A percentile compares a stretch with the other conserved stretches of the same genome.
Evolutionary conservation across 2,888 invertebrate genomes (phyloP).

Genomic region (Pterobdella sp.): DNA sequence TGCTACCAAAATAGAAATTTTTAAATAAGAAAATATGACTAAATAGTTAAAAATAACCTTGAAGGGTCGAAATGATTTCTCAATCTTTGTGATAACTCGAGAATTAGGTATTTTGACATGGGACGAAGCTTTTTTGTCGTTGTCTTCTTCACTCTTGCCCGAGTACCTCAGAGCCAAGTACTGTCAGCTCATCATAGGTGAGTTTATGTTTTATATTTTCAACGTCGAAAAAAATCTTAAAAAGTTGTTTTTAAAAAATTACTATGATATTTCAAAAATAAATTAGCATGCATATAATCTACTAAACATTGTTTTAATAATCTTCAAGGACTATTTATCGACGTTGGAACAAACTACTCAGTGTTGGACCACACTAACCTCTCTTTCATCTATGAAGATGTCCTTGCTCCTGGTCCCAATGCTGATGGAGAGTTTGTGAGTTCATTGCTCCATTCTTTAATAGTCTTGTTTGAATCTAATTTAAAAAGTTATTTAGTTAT

Average conservation of each 20-base stretch:
- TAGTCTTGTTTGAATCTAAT: background rate
- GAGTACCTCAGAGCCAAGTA: slow-evolving; percentile 50
- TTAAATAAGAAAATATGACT: too few relatives aligned
- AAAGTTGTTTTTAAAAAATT: background rate
- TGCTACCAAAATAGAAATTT: too few relatives aligned
- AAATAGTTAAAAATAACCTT: background rate
- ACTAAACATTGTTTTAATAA: background rate
- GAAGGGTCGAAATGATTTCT: slow-evolving; percentile 50
- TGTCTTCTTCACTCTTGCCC: slow-evolving; percentile 46
- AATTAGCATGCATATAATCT: background rate
- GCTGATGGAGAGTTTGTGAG: slow-evolving; percentile 41
- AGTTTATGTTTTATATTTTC: background rate
- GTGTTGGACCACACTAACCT: slow-evolving; percentile 50
- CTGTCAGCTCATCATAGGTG: slow-evolving; percentile 50
- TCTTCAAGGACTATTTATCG: slow-evolving; percentile 48
- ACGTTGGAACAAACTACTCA: slow-evolving; percentile 50
- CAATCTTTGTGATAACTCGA: slow-evolving; percentile 49
- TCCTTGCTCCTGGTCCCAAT: slow-evolving; percentile 40
- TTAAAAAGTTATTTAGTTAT: background rate
- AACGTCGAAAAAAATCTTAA: background rate
- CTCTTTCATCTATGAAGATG: slow-evolving; percentile 48
- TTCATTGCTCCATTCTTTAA: slow-evolving; percentile 6
- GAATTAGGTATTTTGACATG: slow-evolving; percentile 49
- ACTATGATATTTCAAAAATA: too few relatives aligned
- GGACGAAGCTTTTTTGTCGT: slow-evolving; percentile 50